Base-by-base conservation (phyloP, 1,140 invertebrate species). In the Hylaeus volcanicus region DNA sequence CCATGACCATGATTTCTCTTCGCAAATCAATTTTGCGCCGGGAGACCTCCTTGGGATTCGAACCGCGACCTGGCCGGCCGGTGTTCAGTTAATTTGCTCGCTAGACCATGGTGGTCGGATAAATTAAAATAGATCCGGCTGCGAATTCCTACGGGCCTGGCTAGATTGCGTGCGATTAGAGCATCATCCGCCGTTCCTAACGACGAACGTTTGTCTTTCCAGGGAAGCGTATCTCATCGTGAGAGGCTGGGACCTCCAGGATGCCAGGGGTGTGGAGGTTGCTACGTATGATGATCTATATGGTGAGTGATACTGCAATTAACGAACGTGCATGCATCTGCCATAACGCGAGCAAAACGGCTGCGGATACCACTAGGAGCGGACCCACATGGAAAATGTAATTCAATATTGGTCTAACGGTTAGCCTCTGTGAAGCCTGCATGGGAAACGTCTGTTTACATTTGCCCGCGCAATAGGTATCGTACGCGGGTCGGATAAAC, bases 231-330 rank as follows among this genome's bases (percentile, higher is more conserved):
- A 89, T 91, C 91, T 92, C 89, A 90, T 91, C 92, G 92, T 90
- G 90, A 92, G 90, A 91, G 91, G 92, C 92, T 92, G 91, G 91
- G 82, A 92, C 89, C 91, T 93, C 88, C 91, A 93, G 91, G 90
- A 93, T 93, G 92, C 92, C 90, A 93, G 91, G 91, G 91, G 88
- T 92, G 92, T 90, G 92, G 91, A 93, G 89, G 90, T 90, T 93
- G 90, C 91, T 93, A 90, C 88, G 88, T 88, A 89, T 91, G 91
- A 90, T 93, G 89, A 93, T 93, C 91, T 93, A 92, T 86, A 92
- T 92, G 91, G 93, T 93, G 78, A 92, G 90, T 92, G n/a, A 56
- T 55, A 53, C 12, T 63, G 12, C n/a, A n/a, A 51, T 66, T 39
- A 37, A 3, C 15, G 14, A 8, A 11, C 51, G 1, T 3, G 5